These are phyloP conservation scores for Darevskia mixta DNA, from an alignment of 2,797 vertebrate genomes.

Conservation along the genomic window DNA sequence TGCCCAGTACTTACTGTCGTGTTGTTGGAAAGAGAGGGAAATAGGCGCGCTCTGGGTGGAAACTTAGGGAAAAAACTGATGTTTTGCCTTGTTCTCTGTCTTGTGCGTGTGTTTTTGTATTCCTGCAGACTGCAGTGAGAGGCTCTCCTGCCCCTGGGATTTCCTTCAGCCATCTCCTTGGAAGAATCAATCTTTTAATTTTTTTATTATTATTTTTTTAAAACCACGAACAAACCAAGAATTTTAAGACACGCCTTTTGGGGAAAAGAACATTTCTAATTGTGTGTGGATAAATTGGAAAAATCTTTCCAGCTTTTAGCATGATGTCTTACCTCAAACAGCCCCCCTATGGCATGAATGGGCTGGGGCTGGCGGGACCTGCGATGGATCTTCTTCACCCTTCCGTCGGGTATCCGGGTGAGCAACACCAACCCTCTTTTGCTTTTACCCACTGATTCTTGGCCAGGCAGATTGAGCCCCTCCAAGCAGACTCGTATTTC, in stretches of 20 bases:
- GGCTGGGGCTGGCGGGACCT: slow-evolving; percentile 92
- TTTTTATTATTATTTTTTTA: too few species aligned
- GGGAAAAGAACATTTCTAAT: neutral
- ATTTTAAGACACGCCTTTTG: neutral
- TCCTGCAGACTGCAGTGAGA: neutral
- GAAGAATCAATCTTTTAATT: neutral
- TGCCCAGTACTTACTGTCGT: too few species aligned
- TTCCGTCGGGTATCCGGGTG: slow-evolving; percentile 95
- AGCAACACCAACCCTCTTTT: slow-evolving; percentile 31
- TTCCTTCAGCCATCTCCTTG: neutral
- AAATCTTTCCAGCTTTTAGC: slow-evolving; percentile 86
- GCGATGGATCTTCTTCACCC: slow-evolving; percentile 96
- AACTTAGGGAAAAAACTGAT: neutral
- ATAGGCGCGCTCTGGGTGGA: neutral
- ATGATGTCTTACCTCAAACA: slow-evolving; percentile 99
- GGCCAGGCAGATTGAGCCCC: neutral
- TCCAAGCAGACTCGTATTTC: neutral
- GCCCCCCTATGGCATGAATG: slow-evolving; percentile 96
- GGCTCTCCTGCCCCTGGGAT: neutral
- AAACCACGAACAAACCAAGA: neutral
- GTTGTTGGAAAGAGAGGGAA: neutral
- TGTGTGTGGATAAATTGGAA: slow-evolving; percentile 52
- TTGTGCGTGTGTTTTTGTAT: neutral
- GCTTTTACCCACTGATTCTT: neutral
- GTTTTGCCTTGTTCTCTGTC: neutral